Evolutionary conservation across 30 jellyfish, hydroid and myxozoan genomes (phyloP).

Genomic region (Aurelia sp.): DNA sequence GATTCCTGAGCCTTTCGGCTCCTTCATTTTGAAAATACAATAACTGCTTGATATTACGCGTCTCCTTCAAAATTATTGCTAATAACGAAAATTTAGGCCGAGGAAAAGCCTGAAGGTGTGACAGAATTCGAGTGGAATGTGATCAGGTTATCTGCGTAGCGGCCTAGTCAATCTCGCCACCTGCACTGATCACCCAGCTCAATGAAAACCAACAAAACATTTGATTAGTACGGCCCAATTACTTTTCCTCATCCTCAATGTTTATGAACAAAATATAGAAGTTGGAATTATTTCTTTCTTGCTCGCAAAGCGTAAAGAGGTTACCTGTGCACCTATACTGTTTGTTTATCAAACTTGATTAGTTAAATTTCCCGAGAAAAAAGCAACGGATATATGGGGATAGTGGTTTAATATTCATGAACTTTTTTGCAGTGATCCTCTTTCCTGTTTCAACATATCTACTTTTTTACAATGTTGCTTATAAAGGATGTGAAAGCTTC

Average conservation of each 20-base stretch:
- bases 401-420: too few species aligned
- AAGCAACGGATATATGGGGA: too few species aligned
- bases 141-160: slow-evolving; percentile 46
- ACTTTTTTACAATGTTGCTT: too few species aligned
- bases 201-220: slow-evolving; percentile 3
- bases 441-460: too few species aligned
- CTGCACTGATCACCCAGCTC: slow-evolving; percentile 56
- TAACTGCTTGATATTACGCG: background rate
- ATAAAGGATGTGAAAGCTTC: too few species aligned
- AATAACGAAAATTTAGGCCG: slow-evolving; percentile 2
- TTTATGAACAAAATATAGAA: background rate
- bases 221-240: slow-evolving; percentile 1
- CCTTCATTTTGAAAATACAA: slow-evolving; percentile 45
- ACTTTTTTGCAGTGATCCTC: too few species aligned
- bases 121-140: slow-evolving; percentile 54
- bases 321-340: background rate
- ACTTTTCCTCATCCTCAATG: background rate
- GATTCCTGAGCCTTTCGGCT: slow-evolving; percentile 63
- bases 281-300: background rate
- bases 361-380: too few species aligned
- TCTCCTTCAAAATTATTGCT: slow-evolving; percentile 2
- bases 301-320: background rate
- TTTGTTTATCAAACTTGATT: too few species aligned
- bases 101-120: slow-evolving; percentile 24
- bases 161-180: slow-evolving; percentile 61